These are phyloP conservation scores for Cheilosia grossa DNA, from an alignment of 2,888 invertebrate genomes.

Conservation along the genomic window DNA sequence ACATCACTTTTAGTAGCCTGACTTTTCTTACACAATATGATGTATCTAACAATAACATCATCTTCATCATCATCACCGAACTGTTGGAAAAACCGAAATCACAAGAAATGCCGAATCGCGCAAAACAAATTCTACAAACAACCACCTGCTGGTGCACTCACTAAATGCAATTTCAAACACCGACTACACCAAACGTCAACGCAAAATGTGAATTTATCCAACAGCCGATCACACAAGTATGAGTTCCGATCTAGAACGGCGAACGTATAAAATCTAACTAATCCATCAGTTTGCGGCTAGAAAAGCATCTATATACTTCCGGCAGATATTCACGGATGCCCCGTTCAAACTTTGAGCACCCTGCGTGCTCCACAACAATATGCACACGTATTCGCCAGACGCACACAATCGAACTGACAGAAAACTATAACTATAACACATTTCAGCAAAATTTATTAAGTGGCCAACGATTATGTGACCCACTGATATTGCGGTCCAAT, in stretches of 20 bases:
- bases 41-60: not conserved
- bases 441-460: conserved; percentile 34
- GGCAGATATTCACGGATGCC: conserved; percentile 60
- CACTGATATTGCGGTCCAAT: conserved; percentile 68
- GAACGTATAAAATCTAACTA: conserved; percentile 67
- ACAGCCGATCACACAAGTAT: conserved; percentile 20
- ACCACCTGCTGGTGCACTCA: not conserved
- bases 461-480: conserved; percentile 59
- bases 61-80: not conserved
- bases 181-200: conserved; percentile 8
- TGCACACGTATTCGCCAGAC: conserved; percentile 9
- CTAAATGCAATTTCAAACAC: conserved; percentile 12
- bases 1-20: conserved; percentile 13
- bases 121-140: not conserved
- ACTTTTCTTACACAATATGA: conserved; percentile 2
- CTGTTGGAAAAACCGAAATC: not conserved
- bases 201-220: conserved; percentile 6
- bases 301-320: conserved; percentile 59
- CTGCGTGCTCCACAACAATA: conserved; percentile 33
- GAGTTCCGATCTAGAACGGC: conserved; percentile 35
- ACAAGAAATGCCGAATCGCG: not conserved
- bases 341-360: conserved; percentile 21
- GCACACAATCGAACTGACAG: conserved; percentile 17
- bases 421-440: not conserved
- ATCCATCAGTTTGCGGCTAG: conserved; percentile 50